These are phyloP conservation scores for Tokudaia muenninki DNA, from an alignment of 2,797 vertebrate species.

Conservation along the genomic window DNA sequence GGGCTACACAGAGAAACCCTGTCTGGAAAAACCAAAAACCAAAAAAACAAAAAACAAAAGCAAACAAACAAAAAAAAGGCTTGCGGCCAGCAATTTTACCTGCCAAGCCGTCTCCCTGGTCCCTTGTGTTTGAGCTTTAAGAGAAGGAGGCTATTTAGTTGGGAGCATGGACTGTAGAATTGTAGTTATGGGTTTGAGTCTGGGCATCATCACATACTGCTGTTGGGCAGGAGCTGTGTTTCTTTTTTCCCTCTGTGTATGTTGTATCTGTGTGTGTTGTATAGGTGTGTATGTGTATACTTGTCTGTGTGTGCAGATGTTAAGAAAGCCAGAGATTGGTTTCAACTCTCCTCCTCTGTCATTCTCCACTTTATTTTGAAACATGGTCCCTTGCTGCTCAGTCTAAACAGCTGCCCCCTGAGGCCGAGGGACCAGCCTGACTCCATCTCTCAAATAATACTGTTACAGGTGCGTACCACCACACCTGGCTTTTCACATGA, in stretches of 20 bases:
- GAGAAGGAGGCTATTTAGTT: constrained; percentile 19
- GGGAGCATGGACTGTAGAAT: constrained; percentile 12
- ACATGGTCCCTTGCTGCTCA: not conserved
- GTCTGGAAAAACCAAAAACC: too few species aligned
- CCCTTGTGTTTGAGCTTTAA: not conserved
- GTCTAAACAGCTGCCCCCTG: not conserved
- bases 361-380: not conserved
- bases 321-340: not conserved
- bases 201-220: not conserved
- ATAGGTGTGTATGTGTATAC: not conserved
- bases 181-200: not conserved
- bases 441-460: not conserved
- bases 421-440: not conserved
- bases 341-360: not conserved
- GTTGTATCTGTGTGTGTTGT: not conserved
- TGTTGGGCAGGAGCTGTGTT: not conserved
- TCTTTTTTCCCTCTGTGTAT: not conserved
- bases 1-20: too few species aligned
- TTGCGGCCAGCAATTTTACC: not conserved
- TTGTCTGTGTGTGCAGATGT: not conserved
- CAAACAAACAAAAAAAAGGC: not conserved
- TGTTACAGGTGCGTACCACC: not conserved
- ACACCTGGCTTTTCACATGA: not conserved
- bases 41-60: too few species aligned
- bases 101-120: not conserved